phyloP scores from a whole-genome alignment of 2,888 invertebrate genomes.

The Apamea anceps region DNA sequence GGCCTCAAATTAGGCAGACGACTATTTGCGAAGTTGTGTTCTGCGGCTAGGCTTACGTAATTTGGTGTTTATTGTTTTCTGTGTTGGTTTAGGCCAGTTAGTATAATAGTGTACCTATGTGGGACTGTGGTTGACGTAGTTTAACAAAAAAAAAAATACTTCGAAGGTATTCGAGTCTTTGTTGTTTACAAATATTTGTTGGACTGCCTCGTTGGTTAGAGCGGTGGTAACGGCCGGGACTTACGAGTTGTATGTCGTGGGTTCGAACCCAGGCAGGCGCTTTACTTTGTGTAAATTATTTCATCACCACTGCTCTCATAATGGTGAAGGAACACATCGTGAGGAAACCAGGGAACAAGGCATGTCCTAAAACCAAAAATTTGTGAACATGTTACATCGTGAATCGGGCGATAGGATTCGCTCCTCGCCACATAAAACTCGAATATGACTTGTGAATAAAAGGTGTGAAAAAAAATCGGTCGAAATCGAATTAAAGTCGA shows the following conservation, averaged over 20 bases:
- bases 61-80: conserved; percentile 20
- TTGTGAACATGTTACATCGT: too few relatives aligned
- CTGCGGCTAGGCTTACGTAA: conserved; percentile 24
- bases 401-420: neutral
- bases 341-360: too few relatives aligned
- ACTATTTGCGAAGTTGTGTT: conserved; percentile 42
- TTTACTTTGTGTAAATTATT: too few relatives aligned
- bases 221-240: too few relatives aligned
- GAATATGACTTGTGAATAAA: neutral
- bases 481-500: neutral
- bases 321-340: too few relatives aligned
- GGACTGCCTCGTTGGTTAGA: neutral
- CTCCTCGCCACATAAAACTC: neutral
- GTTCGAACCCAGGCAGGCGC: too few relatives aligned
- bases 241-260: too few relatives aligned
- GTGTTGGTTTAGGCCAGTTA: neutral
- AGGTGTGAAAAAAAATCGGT: neutral
- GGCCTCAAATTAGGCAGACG: conserved; percentile 26
- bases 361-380: too few relatives aligned
- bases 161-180: neutral
- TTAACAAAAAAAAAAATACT: neutral
- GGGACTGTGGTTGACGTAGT: neutral
- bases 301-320: too few relatives aligned
- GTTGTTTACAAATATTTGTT: neutral
- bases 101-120: neutral